These are phyloP conservation scores for Seladonia tumulorum DNA, from an alignment of 2,888 invertebrate genomes.

Conservation along the genomic window DNA sequence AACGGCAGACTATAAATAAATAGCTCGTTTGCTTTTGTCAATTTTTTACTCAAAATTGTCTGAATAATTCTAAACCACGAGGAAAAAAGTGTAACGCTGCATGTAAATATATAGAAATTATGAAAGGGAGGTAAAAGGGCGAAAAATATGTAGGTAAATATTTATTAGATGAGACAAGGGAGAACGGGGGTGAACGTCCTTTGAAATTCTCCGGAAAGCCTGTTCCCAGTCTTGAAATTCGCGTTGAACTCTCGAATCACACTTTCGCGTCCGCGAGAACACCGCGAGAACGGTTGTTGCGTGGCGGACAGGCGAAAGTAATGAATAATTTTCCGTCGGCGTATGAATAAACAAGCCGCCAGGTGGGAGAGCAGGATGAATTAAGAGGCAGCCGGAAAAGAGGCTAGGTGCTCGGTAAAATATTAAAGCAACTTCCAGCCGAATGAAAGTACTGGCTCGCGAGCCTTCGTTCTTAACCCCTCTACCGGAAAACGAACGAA, in stretches of 20 bases:
- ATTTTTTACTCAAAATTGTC: not conserved
- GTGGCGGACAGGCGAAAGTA: constrained; percentile 20
- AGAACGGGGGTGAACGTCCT: not conserved
- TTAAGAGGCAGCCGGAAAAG: constrained; percentile 46
- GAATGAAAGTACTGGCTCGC: not conserved
- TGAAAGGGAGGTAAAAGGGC: not conserved
- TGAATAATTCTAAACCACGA: not conserved
- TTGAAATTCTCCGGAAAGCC: not conserved
- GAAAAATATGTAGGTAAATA: not conserved
- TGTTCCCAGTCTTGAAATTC: not conserved
- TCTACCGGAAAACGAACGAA: not conserved
- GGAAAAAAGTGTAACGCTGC: not conserved
- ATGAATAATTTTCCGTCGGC: constrained; percentile 51
- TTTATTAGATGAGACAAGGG: not conserved
- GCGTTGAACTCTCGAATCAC: not conserved
- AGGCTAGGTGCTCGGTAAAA: constrained; percentile 3
- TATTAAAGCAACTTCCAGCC: constrained; percentile 41
- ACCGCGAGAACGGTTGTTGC: not conserved
- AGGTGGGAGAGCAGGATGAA: constrained; percentile 6
- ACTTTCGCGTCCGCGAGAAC: not conserved
- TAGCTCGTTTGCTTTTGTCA: too few species aligned
- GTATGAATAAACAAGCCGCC: constrained; percentile 53
- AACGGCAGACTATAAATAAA: not conserved
- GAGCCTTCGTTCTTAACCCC: not conserved
- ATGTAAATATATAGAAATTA: not conserved